Evolutionary conservation across 2,113 vertebrate genomes (phyloP).

Genomic region (Oophaga pumilio): DNA sequence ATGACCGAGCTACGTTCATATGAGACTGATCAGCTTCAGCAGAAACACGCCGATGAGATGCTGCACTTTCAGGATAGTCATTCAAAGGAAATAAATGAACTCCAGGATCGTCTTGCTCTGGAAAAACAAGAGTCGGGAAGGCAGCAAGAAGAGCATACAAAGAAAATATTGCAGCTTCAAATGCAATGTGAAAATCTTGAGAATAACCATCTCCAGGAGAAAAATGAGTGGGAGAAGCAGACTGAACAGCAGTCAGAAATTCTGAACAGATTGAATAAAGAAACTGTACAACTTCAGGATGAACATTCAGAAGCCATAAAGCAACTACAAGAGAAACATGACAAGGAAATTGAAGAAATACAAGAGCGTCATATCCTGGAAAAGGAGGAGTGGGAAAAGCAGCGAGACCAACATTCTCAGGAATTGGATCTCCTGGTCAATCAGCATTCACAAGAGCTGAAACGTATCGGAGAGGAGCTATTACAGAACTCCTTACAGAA

Average conservation of each 20-base stretch:
- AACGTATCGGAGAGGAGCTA: constrained; percentile 28
- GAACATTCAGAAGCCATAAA: not conserved
- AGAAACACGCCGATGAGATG: not conserved
- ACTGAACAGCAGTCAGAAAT: not conserved
- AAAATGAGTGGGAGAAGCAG: constrained; percentile 25
- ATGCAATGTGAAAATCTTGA: not conserved
- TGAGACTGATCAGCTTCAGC: not conserved
- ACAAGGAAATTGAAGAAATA: not conserved
- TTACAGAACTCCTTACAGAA: constrained; percentile 6
- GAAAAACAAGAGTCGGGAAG: not conserved
- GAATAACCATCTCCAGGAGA: not conserved
- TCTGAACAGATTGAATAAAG: not conserved
- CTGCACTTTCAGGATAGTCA: not conserved
- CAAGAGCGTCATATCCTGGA: not conserved
- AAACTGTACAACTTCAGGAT: not conserved
- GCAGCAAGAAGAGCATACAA: not conserved
- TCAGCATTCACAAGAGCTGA: constrained; percentile 29
- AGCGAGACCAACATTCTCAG: constrained; percentile 15
- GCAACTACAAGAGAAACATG: constrained; percentile 2
- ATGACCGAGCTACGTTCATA: not conserved
- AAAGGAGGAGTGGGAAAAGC: constrained; percentile 19
- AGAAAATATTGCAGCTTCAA: not conserved
- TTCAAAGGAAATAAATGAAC: not conserved
- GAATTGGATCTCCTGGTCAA: constrained; percentile 35
- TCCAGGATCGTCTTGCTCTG: not conserved